A percentile compares a stretch with the other conserved stretches of the same genome.
Conservation (phyloP, 2,797 vertebrate genomes). For the Heteromormyrus szaboi region DNA sequence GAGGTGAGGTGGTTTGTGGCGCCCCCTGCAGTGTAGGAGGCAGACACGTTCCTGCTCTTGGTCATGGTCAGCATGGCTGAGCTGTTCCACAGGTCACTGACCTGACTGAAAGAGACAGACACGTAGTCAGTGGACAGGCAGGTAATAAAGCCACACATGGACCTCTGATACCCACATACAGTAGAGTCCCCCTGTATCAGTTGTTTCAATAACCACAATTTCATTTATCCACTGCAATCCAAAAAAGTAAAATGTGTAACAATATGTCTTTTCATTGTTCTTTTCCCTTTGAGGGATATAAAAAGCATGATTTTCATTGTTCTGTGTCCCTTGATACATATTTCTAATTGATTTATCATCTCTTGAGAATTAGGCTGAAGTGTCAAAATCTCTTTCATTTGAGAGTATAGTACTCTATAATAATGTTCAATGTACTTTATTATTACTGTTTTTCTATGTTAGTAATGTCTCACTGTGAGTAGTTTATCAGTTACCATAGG, state of each 20-base stretch:
- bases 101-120: slow-evolving; percentile 46
- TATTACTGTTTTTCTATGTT: neutral
- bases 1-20: slow-evolving; percentile 67
- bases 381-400: neutral
- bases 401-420: neutral
- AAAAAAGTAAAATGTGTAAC: neutral
- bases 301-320: neutral
- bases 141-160: neutral
- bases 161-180: neutral
- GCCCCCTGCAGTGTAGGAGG: slow-evolving; percentile 52
- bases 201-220: neutral
- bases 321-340: neutral
- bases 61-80: slow-evolving; percentile 61
- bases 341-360: neutral
- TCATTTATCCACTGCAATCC: neutral
- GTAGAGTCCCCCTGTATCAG: neutral
- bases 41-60: slow-evolving; percentile 72
- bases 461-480: neutral
- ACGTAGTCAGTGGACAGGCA: neutral
- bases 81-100: slow-evolving; percentile 64
- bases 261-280: neutral
- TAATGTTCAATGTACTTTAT: neutral
- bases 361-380: neutral
- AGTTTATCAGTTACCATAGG: neutral
- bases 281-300: neutral